phyloP scores from a whole-genome alignment of 2,888 invertebrate genomes.

The Diadegma fenestrale region DNA sequence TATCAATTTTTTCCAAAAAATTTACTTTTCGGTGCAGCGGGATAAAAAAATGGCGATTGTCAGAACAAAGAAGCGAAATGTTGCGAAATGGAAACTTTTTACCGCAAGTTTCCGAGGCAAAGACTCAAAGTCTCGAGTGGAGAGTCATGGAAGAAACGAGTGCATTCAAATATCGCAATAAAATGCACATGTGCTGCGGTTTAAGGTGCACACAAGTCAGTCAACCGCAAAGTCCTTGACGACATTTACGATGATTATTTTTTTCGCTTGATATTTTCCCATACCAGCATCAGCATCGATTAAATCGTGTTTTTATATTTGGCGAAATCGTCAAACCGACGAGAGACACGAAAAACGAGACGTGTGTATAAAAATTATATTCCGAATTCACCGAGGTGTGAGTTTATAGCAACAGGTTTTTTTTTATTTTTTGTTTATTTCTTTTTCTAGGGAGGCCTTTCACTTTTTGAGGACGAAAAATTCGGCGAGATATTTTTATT shows the following conservation, averaged over 20 bases:
- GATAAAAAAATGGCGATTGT: conserved; percentile 21
- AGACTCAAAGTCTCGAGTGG: conserved; percentile 17
- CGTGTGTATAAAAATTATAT: conserved; percentile 51
- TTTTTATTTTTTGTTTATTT: conserved; percentile 25
- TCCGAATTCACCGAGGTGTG: conserved; percentile 42
- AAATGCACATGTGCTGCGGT: conserved; percentile 41
- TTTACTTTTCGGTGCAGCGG: not conserved
- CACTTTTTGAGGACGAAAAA: conserved; percentile 59
- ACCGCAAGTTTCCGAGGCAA: conserved; percentile 59
- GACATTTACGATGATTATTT: conserved; percentile 57
- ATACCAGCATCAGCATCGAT: conserved; percentile 38
- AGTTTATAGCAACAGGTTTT: conserved; percentile 60
- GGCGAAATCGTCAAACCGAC: conserved; percentile 26
- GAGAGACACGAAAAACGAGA: conserved; percentile 17
- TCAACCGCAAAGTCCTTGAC: conserved; percentile 57
- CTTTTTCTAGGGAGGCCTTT: conserved; percentile 51
- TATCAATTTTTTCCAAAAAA: too few relatives aligned
- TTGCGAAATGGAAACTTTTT: conserved; percentile 40
- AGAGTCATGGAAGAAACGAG: conserved; percentile 10
- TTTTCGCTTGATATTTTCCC: conserved; percentile 23
- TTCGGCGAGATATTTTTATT: conserved; percentile 54
- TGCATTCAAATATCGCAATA: conserved; percentile 44
- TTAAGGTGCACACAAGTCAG: conserved; percentile 29
- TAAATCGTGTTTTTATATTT: conserved; percentile 47
- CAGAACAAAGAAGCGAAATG: not conserved